Percentiles rank a stretch among this genome's conserved stretches.
phyloP scores from a whole-genome alignment of 2,113 vertebrate genomes.

The Isichthys henryi region DNA sequence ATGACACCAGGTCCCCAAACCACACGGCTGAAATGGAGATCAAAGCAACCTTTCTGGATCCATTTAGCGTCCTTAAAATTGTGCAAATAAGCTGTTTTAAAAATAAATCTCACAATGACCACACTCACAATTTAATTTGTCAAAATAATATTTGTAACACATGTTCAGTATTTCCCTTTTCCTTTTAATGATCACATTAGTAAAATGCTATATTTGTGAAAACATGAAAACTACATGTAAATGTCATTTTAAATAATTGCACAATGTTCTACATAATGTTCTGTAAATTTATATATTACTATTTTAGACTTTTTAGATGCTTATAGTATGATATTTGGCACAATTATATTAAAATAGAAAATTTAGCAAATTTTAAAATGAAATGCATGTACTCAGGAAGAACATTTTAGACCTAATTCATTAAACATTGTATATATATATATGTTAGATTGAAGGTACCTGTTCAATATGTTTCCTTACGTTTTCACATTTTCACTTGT shows the following conservation, averaged over 20 bases:
- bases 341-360: constrained; percentile 1
- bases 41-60: background rate
- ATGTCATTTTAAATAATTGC: background rate
- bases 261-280: background rate
- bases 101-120: background rate
- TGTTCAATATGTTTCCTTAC: background rate
- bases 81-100: background rate
- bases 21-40: background rate
- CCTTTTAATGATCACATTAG: background rate
- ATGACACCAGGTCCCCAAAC: background rate
- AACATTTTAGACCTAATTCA: background rate
- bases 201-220: background rate
- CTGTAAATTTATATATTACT: constrained; percentile 11
- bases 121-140: background rate
- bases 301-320: background rate
- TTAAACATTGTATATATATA: background rate
- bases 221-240: background rate
- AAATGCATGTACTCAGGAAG: background rate
- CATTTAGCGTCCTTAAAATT: background rate
- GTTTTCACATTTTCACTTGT: background rate
- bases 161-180: background rate
- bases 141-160: background rate
- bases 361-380: background rate
- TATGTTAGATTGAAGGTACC: background rate
- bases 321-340: background rate